A percentile compares a stretch with the other conserved stretches of the same genome.
Evolutionary conservation across 30 jellyfish, hydroid and myxozoan genomes (phyloP).

Genomic region (Clytia hemisphaerica): DNA sequence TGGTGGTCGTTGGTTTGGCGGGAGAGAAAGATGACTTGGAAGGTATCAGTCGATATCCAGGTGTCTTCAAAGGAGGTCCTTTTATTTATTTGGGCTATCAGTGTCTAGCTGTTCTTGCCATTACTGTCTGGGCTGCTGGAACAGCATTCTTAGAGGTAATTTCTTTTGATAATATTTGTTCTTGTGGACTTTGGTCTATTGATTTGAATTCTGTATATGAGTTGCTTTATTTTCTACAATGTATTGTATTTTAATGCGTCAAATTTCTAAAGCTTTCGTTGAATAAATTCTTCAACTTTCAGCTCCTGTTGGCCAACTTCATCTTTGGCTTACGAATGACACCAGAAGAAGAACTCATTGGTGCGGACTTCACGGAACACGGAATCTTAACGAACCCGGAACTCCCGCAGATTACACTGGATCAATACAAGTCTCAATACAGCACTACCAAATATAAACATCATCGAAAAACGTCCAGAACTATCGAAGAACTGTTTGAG

Average conservation of each 20-base stretch:
- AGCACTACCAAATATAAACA: too few species aligned
- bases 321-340: constrained; percentile 55
- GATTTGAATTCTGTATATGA: too few species aligned
- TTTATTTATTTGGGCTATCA: constrained; percentile 39
- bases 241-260: background rate
- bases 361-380: constrained; percentile 83
- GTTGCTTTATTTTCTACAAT: too few species aligned
- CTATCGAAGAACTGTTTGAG: too few species aligned
- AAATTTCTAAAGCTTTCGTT: background rate
- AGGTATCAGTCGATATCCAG: constrained; percentile 7
- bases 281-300: too few species aligned
- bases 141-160: constrained; percentile 52
- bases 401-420: too few species aligned
- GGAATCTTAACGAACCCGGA: too few species aligned
- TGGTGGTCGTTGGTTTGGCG: constrained; percentile 53
- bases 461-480: too few species aligned
- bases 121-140: constrained; percentile 49
- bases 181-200: too few species aligned
- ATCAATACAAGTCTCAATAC: too few species aligned
- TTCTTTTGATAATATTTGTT: too few species aligned
- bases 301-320: constrained; percentile 53
- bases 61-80: constrained; percentile 62
- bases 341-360: constrained; percentile 54
- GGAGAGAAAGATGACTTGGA: constrained; percentile 43
- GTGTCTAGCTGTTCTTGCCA: constrained; percentile 30